phyloP scores from a whole-genome alignment of 2,113 vertebrate species.

The Etheostoma cragini region DNA sequence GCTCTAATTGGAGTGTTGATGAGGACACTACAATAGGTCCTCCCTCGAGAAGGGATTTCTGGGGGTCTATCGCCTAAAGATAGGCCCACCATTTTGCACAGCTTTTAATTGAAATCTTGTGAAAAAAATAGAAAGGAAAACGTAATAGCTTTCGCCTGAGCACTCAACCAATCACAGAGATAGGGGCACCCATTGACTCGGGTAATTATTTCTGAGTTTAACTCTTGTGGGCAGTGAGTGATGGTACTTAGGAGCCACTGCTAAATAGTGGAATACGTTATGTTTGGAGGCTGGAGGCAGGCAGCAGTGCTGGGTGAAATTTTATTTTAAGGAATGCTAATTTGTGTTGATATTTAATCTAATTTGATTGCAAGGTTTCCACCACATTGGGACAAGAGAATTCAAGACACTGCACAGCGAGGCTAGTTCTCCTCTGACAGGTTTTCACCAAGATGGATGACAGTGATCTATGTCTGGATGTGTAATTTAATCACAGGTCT shows the following conservation, averaged over 20 bases:
- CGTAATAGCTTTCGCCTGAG: constrained; percentile 81
- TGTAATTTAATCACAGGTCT: constrained; percentile 76
- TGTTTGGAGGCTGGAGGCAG: constrained; percentile 39
- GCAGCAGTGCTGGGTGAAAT: background rate
- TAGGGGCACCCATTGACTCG: constrained; percentile 77
- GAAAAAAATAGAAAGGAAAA: constrained; percentile 68
- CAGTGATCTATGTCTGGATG: constrained; percentile 62
- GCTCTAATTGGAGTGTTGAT: constrained; percentile 81
- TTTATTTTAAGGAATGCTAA: constrained; percentile 65
- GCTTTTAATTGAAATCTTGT: constrained; percentile 83
- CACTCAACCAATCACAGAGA: constrained; percentile 81
- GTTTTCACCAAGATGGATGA: constrained; percentile 69
- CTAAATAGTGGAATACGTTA: constrained; percentile 54
- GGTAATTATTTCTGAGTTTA: constrained; percentile 83
- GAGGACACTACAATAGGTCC: constrained; percentile 73
- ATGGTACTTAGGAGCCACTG: constrained; percentile 46
- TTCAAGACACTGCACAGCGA: constrained; percentile 11
- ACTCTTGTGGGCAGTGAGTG: constrained; percentile 61
- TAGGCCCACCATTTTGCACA: constrained; percentile 68
- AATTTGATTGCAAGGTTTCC: constrained; percentile 56
- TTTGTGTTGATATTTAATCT: constrained; percentile 64
- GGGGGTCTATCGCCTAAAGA: constrained; percentile 77
- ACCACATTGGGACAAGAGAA: constrained; percentile 14
- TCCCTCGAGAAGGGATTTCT: constrained; percentile 72
- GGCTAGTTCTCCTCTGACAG: constrained; percentile 43